phyloP scores from a whole-genome alignment of 2,888 invertebrate genomes.

The Spilosoma lubricipeda region DNA sequence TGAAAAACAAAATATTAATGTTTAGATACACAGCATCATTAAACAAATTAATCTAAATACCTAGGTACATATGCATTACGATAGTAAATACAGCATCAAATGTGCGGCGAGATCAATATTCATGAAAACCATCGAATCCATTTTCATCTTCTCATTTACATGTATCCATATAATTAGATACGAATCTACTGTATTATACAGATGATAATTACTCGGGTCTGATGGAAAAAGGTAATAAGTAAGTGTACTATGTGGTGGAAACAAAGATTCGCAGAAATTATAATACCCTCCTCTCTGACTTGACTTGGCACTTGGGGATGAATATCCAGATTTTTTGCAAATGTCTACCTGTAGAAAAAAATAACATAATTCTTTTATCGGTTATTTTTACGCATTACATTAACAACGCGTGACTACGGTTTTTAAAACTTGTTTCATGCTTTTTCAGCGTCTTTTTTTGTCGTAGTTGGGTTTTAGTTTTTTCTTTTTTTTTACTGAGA shows the following conservation, averaged over 20 bases:
- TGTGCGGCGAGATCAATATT: conserved; percentile 49
- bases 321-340: no score
- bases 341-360: no score
- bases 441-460: no score
- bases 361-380: no score
- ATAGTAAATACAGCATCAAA: conserved; percentile 39
- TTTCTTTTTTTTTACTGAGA: no score
- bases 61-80: conserved; percentile 28
- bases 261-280: neutral
- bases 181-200: conserved; percentile 35
- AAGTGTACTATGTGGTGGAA: neutral
- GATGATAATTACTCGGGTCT: neutral
- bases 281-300: no score
- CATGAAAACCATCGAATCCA: conserved; percentile 49
- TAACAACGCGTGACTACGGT: no score
- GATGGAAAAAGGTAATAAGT: neutral
- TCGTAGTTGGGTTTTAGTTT: no score
- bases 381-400: no score
- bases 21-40: neutral
- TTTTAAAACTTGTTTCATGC: no score
- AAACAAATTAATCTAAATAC: conserved; percentile 23
- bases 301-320: no score
- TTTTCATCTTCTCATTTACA: conserved; percentile 53
- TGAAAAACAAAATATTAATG: no score
- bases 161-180: conserved; percentile 50